These are phyloP conservation scores for Athetis lepigone DNA, from an alignment of 2,888 invertebrate genomes.

Conservation along the genomic window DNA sequence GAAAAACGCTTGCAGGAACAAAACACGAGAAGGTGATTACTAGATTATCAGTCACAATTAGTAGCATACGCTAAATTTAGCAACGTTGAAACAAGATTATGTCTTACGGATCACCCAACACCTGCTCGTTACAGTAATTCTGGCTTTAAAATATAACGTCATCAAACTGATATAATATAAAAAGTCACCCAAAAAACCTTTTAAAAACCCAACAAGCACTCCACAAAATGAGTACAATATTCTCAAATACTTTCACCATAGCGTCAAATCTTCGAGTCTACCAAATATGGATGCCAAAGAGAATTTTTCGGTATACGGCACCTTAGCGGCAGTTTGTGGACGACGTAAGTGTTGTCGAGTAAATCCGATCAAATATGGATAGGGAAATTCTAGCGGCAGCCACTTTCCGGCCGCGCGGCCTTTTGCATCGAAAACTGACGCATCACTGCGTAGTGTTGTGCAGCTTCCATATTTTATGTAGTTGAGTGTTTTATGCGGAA, in stretches of 20 bases:
- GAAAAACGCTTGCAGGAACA: no score
- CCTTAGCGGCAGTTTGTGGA: conserved; percentile 73
- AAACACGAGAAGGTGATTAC: no score
- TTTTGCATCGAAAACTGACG: conserved; percentile 73
- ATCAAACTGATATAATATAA: not conserved
- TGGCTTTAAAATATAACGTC: no score
- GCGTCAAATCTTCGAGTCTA: conserved; percentile 40
- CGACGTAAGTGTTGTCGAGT: conserved; percentile 76
- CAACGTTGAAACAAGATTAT: no score
- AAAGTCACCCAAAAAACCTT: not conserved
- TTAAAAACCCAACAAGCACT: conserved; percentile 3
- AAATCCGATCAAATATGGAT: conserved; percentile 83
- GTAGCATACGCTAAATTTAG: no score
- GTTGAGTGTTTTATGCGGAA: conserved; percentile 33
- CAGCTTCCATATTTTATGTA: conserved; percentile 51
- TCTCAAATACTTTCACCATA: conserved; percentile 24
- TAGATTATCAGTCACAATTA: no score
- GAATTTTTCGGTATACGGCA: conserved; percentile 73
- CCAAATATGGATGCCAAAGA: conserved; percentile 62
- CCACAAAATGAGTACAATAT: conserved; percentile 27
- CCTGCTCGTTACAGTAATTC: no score
- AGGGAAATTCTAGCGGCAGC: conserved; percentile 74
- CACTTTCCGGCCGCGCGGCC: conserved; percentile 69
- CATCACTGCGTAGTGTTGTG: conserved; percentile 68
- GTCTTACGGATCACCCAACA: no score